Conservation (phyloP, 2,888 invertebrate species). For the Brassicogethes aeneus region DNA sequence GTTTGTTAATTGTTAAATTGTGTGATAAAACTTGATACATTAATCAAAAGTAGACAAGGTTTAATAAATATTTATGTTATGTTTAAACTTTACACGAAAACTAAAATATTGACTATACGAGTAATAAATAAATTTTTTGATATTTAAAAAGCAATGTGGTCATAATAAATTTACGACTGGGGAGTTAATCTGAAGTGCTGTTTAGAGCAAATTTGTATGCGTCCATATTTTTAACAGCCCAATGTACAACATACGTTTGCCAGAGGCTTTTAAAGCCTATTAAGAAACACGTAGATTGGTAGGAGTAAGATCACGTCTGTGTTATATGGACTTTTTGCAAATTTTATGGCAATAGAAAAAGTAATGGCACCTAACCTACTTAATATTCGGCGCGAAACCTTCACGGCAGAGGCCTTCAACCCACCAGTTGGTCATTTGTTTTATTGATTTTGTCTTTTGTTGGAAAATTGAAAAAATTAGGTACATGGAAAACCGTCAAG, state of each 20-base stretch:
- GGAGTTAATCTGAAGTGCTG: not conserved
- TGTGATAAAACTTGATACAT: too few species aligned
- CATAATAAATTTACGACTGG: not conserved
- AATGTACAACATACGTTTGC: not conserved
- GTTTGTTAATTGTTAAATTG: too few species aligned
- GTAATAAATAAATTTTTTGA: too few species aligned
- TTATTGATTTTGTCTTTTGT: slow-evolving; percentile 14
- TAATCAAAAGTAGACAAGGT: too few species aligned
- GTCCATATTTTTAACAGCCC: not conserved
- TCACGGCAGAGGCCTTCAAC: slow-evolving; percentile 7
- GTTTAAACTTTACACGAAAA: too few species aligned
- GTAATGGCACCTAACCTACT: slow-evolving; percentile 20
- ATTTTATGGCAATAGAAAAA: slow-evolving; percentile 26
- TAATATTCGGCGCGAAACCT: slow-evolving; percentile 17
- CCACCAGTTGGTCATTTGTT: slow-evolving; percentile 16
- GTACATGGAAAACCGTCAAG: not conserved
- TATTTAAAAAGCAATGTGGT: not conserved
- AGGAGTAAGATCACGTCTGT: slow-evolving; percentile 26
- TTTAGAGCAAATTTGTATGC: slow-evolving; percentile 1
- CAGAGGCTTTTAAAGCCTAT: slow-evolving; percentile 6
- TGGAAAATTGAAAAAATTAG: not conserved
- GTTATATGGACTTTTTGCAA: slow-evolving; percentile 29
- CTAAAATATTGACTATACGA: too few species aligned
- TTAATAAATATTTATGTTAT: too few species aligned
- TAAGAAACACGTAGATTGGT: slow-evolving; percentile 12